These are phyloP conservation scores for Microtus obscurus DNA, from an alignment of 2,797 vertebrate species.

Conservation along the genomic window DNA sequence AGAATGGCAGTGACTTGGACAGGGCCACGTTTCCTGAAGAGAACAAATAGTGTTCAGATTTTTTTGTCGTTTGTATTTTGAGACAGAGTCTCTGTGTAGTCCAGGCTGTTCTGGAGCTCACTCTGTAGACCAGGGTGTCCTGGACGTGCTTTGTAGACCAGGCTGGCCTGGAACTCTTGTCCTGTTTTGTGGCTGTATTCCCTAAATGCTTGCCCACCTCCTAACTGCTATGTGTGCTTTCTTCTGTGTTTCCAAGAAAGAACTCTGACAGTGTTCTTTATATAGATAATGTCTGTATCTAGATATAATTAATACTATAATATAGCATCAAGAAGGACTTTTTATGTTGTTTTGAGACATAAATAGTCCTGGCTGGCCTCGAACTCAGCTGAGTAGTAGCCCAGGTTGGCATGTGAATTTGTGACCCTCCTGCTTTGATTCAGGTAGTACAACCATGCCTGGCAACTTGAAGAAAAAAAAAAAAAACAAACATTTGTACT, in stretches of 20 bases:
- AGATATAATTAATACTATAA: constrained; percentile 21
- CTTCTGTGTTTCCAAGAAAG: constrained; percentile 35
- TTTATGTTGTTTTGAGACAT: not conserved
- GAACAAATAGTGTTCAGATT: constrained; percentile 18
- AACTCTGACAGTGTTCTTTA: not conserved
- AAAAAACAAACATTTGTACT: not conserved
- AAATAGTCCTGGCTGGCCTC: not conserved
- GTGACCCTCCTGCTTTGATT: not conserved
- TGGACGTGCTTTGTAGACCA: no score
- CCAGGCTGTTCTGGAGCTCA: no score
- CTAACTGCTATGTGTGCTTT: constrained; percentile 8
- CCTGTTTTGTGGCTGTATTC: constrained; percentile 42
- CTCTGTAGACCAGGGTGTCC: no score
- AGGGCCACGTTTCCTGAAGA: constrained; percentile 35
- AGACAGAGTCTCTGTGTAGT: no score
- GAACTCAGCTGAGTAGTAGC: not conserved
- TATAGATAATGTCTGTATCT: not conserved
- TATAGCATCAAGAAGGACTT: not conserved
- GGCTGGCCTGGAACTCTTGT: not conserved
- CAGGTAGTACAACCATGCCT: not conserved
- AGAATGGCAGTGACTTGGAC: constrained; percentile 21
- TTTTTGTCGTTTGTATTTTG: no score
- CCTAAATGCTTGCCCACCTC: constrained; percentile 28
- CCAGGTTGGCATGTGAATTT: not conserved
- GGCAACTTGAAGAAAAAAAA: not conserved